Conservation (phyloP, 2,888 invertebrate species). For the Tanaodytes sp. region DNA sequence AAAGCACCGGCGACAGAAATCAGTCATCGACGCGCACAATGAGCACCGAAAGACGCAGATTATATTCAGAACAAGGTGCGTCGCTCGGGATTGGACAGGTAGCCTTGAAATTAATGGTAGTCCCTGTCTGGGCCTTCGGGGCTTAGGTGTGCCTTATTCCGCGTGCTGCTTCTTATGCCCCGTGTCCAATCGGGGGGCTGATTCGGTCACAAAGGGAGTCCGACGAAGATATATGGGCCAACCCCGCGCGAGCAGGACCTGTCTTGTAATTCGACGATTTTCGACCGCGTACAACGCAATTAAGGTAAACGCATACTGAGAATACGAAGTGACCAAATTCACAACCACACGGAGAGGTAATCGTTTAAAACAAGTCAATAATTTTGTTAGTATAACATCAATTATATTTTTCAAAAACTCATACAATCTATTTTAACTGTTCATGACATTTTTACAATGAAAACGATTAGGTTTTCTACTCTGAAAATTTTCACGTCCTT, state of each 20-base stretch:
- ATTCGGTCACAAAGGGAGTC: slow-evolving; percentile 45
- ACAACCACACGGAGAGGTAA: no score
- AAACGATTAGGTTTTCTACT: no score
- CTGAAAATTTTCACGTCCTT: no score
- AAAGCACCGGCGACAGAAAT: slow-evolving; percentile 45
- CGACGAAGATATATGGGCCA: slow-evolving; percentile 18
- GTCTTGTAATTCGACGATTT: slow-evolving; percentile 25
- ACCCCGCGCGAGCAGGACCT: slow-evolving; percentile 9
- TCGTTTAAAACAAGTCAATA: no score
- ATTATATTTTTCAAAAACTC: no score
- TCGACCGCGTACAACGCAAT: slow-evolving; percentile 17
- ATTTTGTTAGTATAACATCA: no score
- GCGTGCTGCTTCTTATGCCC: slow-evolving; percentile 33
- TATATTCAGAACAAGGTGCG: slow-evolving; percentile 52
- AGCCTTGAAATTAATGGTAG: slow-evolving; percentile 63
- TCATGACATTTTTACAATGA: no score
- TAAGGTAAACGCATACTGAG: no score
- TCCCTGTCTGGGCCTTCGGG: slow-evolving; percentile 62
- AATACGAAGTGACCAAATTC: no score
- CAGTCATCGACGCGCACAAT: slow-evolving; percentile 48
- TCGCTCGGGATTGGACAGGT: slow-evolving; percentile 50
- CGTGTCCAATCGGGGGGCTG: slow-evolving; percentile 40
- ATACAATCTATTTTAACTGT: no score
- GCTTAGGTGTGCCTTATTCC: slow-evolving; percentile 62
- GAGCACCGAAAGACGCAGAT: slow-evolving; percentile 43